Base-by-base conservation (phyloP, 2,888 invertebrate genomes). In the Hydroisotoma schaefferi region DNA sequence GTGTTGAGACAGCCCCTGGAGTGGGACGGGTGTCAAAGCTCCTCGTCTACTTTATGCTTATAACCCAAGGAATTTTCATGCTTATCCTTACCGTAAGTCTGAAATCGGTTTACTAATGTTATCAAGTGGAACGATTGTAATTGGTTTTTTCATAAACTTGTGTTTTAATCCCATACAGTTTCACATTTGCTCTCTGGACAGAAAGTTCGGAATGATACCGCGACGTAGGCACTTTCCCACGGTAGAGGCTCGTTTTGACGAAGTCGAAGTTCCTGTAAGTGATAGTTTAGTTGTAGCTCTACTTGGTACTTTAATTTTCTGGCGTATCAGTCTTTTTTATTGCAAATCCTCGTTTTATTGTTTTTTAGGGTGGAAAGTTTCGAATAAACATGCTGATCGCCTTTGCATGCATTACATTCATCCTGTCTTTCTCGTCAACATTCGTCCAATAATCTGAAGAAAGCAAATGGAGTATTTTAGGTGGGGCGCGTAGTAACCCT, bases 31-130 rank as follows among this genome's bases (percentile, higher is more conserved):
- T 6, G 12, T 61, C 60, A 6, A 60, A 64, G 26, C 18, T 61
- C 5, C 49, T 60, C 23, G 57, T 58, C 26, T 51, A 27, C 25
- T 28, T 64, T 18, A 64, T 64, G 63, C 38, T 55, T 2, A 29
- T 22, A n/a, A 57, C 57, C n/a, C 63, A 64, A 33, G 20, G 18
- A 25, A 37, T 60, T 29, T 64, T 64, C 37, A 64, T 64, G 63
- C 38, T 64, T 8, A 58, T 61, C 23, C 18, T 64, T 38, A 61
- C 61, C 40, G 61, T 64, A 60, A 27, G 3, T 37, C 26, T 12
- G 6, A 33, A n/a, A 27, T 18, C 8, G 28, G 28, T 40, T 40
- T 33, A 8, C 33, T 33, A 6, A 33, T 33, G 33, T 33, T 33
- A 10, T 33, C 15, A 33, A 6, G 15, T 33, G 33, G 33, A 33